Evolutionary conservation across 2,888 invertebrate species (phyloP).

Genomic region (Temnothorax ravouxi): DNA sequence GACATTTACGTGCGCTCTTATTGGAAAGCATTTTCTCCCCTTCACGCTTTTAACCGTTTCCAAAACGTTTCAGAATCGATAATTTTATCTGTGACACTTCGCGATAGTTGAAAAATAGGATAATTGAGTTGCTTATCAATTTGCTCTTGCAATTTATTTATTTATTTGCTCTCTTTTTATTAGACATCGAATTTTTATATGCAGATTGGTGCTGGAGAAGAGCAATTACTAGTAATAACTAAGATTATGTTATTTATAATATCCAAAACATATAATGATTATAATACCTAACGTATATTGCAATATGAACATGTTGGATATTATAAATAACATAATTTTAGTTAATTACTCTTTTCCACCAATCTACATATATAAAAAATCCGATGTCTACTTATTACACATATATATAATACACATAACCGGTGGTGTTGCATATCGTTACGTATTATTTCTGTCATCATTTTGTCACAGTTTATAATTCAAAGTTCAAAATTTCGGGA

Average conservation of each 20-base stretch:
- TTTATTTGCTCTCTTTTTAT: neutral
- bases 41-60: neutral
- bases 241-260: too few species aligned
- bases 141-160: neutral
- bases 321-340: too few species aligned
- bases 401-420: neutral
- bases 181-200: too few species aligned
- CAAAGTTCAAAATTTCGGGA: neutral
- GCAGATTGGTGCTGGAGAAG: too few species aligned
- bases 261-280: too few species aligned
- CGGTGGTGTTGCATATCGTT: neutral
- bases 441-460: neutral
- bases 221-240: too few species aligned
- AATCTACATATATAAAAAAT: too few species aligned
- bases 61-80: neutral
- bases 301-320: too few species aligned
- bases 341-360: too few species aligned
- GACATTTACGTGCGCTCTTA: neutral
- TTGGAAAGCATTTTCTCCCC: neutral
- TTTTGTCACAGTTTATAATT: neutral
- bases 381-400: too few species aligned
- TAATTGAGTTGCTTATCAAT: neutral
- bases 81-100: neutral
- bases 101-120: neutral
- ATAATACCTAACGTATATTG: too few species aligned